A percentile compares a stretch with the other conserved stretches of the same genome.
These are phyloP conservation scores for Drosophila prolongata DNA, from an alignment of 2,888 invertebrate species.

Conservation along the genomic window DNA sequence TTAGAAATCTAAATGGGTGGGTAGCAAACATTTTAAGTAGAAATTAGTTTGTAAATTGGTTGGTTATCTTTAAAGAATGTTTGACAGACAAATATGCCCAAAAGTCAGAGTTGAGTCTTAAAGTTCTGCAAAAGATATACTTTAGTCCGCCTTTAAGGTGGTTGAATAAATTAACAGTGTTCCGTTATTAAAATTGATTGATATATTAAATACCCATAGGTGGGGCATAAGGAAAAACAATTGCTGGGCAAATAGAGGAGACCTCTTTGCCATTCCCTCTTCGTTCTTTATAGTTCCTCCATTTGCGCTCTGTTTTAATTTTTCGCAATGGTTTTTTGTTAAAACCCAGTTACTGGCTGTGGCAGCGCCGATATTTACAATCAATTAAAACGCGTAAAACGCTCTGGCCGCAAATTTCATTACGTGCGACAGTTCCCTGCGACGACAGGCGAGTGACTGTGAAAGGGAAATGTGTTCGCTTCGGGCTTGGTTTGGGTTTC, in stretches of 20 bases:
- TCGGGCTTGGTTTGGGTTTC: slow-evolving; percentile 28
- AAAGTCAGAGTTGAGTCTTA: no score
- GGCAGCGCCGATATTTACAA: slow-evolving; percentile 68
- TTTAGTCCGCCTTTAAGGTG: no score
- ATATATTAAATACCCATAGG: slow-evolving; percentile 5
- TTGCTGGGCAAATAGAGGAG: slow-evolving; percentile 2
- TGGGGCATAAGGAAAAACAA: not conserved
- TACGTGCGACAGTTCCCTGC: slow-evolving; percentile 42
- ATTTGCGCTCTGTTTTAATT: not conserved
- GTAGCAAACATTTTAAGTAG: not conserved
- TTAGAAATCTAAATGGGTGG: not conserved
- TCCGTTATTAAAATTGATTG: slow-evolving; percentile 10
- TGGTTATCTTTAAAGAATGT: not conserved
- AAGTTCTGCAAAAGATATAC: no score
- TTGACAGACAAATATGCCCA: not conserved
- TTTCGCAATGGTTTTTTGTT: slow-evolving; percentile 1
- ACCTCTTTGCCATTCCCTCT: not conserved
- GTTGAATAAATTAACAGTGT: no score
- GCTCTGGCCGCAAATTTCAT: slow-evolving; percentile 70
- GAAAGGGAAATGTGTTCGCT: slow-evolving; percentile 26
- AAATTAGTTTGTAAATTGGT: not conserved
- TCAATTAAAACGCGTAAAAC: slow-evolving; percentile 72
- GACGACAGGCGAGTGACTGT: slow-evolving; percentile 16
- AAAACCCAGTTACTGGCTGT: slow-evolving; percentile 30
- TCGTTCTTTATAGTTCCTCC: not conserved